These are phyloP conservation scores for Calameuta filiformis DNA, from an alignment of 2,888 invertebrate species.

Conservation along the genomic window DNA sequence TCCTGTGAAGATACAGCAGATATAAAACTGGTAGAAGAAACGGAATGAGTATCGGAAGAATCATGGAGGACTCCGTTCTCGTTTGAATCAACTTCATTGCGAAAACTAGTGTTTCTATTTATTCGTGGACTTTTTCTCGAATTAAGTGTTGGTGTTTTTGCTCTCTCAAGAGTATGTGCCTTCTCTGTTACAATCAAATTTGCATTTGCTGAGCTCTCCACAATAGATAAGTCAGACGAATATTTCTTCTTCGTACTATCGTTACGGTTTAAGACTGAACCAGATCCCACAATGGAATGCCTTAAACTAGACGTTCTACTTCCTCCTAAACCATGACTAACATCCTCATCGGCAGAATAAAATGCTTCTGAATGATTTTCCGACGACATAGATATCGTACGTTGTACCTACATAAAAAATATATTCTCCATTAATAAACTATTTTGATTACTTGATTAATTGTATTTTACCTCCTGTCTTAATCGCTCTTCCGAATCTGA, in stretches of 20 bases:
- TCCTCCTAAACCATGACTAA: constrained; percentile 69
- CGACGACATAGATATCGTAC: constrained; percentile 88
- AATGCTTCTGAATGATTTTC: constrained; percentile 93
- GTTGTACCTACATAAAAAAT: constrained; percentile 69
- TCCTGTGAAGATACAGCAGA: constrained; percentile 94
- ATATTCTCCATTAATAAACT: constrained; percentile 1
- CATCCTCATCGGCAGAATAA: constrained; percentile 93
- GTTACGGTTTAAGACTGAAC: constrained; percentile 63
- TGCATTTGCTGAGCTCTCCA: constrained; percentile 56
- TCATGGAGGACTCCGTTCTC: constrained; percentile 64
- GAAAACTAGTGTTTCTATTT: constrained; percentile 41
- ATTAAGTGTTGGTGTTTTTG: constrained; percentile 38
- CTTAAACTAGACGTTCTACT: constrained; percentile 77
- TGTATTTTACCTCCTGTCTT: constrained; percentile 67
- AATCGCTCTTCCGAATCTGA: constrained; percentile 71
- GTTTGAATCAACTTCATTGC: constrained; percentile 33
- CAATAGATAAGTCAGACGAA: constrained; percentile 71
- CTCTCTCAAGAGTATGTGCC: constrained; percentile 59
- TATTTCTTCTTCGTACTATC: constrained; percentile 69
- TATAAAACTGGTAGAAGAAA: constrained; percentile 87
- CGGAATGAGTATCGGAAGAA: constrained; percentile 81
- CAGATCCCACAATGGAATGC: constrained; percentile 75
- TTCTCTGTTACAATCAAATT: constrained; percentile 50
- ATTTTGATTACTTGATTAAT: not conserved
- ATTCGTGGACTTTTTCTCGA: constrained; percentile 47